These are phyloP conservation scores for Himalopsyche japonica DNA, from an alignment of 2,888 invertebrate species.

Conservation along the genomic window DNA sequence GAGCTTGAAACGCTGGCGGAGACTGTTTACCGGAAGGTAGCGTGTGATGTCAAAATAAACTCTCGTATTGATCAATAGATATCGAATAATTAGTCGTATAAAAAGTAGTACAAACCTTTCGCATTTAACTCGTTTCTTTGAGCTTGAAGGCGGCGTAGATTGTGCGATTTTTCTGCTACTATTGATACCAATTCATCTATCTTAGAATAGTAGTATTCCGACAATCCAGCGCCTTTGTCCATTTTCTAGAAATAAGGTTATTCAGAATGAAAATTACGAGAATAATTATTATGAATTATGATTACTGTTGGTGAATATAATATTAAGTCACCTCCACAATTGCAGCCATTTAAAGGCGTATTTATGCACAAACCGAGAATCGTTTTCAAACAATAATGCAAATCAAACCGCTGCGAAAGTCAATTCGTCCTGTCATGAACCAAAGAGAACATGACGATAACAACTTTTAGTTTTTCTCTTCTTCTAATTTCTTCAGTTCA, in stretches of 20 bases:
- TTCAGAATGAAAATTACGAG: slow-evolving; percentile 64
- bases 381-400: neutral
- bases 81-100: neutral
- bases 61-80: neutral
- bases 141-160: slow-evolving; percentile 93
- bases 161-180: slow-evolving; percentile 97
- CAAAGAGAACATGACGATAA: neutral
- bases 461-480: neutral
- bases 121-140: slow-evolving; percentile 98
- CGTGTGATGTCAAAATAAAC: no score
- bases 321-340: neutral
- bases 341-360: neutral
- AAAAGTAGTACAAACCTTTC: slow-evolving; percentile 68
- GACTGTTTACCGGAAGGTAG: no score
- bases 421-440: neutral
- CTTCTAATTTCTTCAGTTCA: neutral
- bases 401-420: neutral
- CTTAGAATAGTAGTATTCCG: slow-evolving; percentile 96
- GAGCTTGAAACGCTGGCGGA: no score
- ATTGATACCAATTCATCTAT: slow-evolving; percentile 95
- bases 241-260: slow-evolving; percentile 57
- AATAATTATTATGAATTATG: neutral
- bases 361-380: neutral
- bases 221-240: slow-evolving; percentile 83
- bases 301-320: neutral